Conservation (phyloP, 2,797 vertebrate species). For the Mus caroli region DNA sequence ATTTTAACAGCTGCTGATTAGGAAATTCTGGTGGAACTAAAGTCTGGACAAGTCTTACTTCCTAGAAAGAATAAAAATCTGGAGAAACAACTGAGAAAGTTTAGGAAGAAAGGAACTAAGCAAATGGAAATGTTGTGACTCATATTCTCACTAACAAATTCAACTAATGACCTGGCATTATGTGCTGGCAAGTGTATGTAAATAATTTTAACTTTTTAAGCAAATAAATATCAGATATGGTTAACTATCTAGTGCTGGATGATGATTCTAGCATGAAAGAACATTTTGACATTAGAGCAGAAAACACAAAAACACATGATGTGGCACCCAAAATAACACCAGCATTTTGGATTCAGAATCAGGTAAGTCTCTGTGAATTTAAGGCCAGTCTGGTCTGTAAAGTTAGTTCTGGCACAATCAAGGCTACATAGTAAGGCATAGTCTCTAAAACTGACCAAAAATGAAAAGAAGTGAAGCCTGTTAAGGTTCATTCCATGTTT, state of each 20-base stretch:
- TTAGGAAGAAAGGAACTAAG: slow-evolving; percentile 8
- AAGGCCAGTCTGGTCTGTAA: not conserved
- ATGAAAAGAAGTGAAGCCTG: not conserved
- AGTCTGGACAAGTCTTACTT: not conserved
- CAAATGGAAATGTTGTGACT: not conserved
- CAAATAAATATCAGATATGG: not conserved
- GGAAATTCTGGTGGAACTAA: not conserved
- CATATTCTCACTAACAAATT: slow-evolving; percentile 20
- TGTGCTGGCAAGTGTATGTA: not conserved
- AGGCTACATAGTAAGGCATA: not conserved
- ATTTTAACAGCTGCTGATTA: not conserved
- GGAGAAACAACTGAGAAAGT: not conserved
- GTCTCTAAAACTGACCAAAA: not conserved
- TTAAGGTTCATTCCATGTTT: not conserved
- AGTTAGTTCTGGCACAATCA: not conserved
- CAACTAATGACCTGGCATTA: not conserved
- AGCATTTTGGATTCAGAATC: not conserved
- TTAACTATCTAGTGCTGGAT: not conserved
- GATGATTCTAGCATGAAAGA: not conserved
- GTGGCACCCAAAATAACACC: not conserved
- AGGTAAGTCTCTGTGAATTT: not conserved
- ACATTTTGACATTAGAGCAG: not conserved
- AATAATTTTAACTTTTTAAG: slow-evolving; percentile 7
- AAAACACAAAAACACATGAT: not conserved
- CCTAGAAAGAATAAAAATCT: not conserved